phyloP scores from a whole-genome alignment of 1,140 invertebrate genomes.

The Heliconius hewitsoni region DNA sequence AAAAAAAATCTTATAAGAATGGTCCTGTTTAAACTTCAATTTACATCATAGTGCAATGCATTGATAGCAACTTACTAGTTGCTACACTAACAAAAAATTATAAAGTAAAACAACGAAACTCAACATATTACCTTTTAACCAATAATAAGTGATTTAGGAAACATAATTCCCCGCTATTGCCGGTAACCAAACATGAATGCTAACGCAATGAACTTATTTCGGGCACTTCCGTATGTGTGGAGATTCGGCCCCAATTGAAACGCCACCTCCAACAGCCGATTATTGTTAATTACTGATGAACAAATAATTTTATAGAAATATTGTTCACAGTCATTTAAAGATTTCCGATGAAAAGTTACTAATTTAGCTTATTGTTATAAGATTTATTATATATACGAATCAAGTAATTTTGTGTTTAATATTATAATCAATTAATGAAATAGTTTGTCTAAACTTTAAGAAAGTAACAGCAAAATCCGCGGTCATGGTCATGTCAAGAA shows the following conservation, averaged over 20 bases:
- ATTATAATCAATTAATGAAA: neutral
- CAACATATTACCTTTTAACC: neutral
- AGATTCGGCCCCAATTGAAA: slow-evolving; percentile 61
- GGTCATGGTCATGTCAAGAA: slow-evolving; percentile 66
- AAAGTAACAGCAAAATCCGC: slow-evolving; percentile 64
- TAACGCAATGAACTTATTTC: slow-evolving; percentile 71
- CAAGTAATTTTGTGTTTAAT: too few species aligned
- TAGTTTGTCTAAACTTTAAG: slow-evolving; percentile 44
- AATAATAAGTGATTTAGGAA: slow-evolving; percentile 14
- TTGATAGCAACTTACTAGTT: too few species aligned
- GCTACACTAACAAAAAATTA: neutral
- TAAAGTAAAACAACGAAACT: neutral
- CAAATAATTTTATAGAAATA: neutral
- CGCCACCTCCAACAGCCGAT: slow-evolving; percentile 38
- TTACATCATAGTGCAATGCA: too few species aligned
- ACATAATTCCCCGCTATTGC: slow-evolving; percentile 16
- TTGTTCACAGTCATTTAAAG: neutral
- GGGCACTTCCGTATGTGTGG: slow-evolving; percentile 69
- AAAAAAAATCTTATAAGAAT: too few species aligned
- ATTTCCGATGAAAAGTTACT: neutral
- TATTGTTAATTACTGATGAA: slow-evolving; percentile 19
- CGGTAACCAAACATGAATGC: slow-evolving; percentile 42
- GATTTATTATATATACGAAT: too few species aligned
- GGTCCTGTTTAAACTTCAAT: too few species aligned
- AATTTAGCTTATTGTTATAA: neutral